Base-by-base conservation (phyloP, 2,113 vertebrate species). In the Indicator indicator region DNA sequence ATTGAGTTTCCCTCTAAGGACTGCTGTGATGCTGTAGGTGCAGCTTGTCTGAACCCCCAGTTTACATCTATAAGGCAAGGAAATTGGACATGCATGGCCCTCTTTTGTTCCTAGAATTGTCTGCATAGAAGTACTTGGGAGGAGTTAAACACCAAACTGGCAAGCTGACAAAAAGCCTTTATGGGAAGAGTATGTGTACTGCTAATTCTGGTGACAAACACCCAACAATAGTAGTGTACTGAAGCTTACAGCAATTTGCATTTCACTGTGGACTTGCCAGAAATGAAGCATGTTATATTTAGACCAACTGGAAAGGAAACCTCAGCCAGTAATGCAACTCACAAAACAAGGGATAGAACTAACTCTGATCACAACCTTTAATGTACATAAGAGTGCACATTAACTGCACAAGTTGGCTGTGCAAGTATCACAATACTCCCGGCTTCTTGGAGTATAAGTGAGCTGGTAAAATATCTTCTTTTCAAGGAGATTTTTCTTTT, bases 201-300 rank as follows among this genome's bases (percentile, higher is more conserved):
- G 80, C 94, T 94, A 91, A 89, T 94, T 97, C 91, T 94, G 87
- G 87, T 89, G 93, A 95, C 94, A 94, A 95, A 90, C 90, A 65
- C 88, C 81, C 91, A 79, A 91, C 92, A 96, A 94, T 87, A 94
- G 93, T 28, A 89, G 74, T 12, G 24, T 91, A 89, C 94, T 80
- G 95, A 77, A 93, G 91, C 94, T 89, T 65, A 20, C 59, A 60
- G 87, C 63, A 56, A 91, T 95, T 94, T 95, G 75, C 91, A 73
- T 94, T 69, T 82, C 87, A 71, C 82, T 94, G 89, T 50, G 89
- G 84, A 54, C 75, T 96, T 83, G 93, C 93, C 93, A 95, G 94
- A 74, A 95, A 84, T 26, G 76, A 83, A 60, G 32, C 17, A 2
- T 5, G 27, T 78, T 96, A 91, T 94, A 93, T 95, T 95, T 95